A percentile compares a stretch with the other conserved stretches of the same genome.
Conservation (phyloP, 2,797 vertebrate species). For the Urocyon cinereoargenteus region DNA sequence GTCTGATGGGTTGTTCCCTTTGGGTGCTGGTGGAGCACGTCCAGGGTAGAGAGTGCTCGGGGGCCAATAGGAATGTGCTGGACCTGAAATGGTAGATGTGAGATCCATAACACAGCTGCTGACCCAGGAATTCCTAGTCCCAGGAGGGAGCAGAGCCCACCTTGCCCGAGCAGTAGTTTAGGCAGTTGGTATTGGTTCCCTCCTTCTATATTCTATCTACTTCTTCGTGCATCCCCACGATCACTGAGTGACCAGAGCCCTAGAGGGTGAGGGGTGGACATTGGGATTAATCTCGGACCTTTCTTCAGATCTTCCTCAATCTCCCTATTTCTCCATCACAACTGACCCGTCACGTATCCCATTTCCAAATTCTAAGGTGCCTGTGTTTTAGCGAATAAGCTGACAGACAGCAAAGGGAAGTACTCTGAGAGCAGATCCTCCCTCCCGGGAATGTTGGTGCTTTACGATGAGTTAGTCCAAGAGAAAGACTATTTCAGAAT, state of each 20-base stretch:
- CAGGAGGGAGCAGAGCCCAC: not conserved
- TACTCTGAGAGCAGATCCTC: not conserved
- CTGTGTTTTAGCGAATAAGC: not conserved
- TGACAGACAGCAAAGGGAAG: not conserved
- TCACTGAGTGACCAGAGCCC: not conserved
- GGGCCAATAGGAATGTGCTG: not conserved
- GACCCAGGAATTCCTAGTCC: not conserved
- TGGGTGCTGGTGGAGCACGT: fast-evolving
- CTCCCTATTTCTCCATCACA: not conserved
- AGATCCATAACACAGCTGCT: not conserved
- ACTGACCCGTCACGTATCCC: not conserved
- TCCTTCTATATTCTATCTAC: not conserved
- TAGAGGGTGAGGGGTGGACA: fast-evolving
- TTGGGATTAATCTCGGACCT: not conserved
- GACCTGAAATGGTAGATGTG: not conserved
- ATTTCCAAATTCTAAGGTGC: not conserved
- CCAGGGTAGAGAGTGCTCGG: not conserved
- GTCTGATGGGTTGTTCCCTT: not conserved
- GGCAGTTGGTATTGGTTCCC: not conserved
- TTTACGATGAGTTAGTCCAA: not conserved
- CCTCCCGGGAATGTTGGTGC: not conserved
- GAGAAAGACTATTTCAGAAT: not conserved
- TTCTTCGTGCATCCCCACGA: not conserved
- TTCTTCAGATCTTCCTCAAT: not conserved
- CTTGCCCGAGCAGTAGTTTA: not conserved